Conservation (phyloP, 2,113 vertebrate genomes). For the Poeciliopsis prolifica region DNA sequence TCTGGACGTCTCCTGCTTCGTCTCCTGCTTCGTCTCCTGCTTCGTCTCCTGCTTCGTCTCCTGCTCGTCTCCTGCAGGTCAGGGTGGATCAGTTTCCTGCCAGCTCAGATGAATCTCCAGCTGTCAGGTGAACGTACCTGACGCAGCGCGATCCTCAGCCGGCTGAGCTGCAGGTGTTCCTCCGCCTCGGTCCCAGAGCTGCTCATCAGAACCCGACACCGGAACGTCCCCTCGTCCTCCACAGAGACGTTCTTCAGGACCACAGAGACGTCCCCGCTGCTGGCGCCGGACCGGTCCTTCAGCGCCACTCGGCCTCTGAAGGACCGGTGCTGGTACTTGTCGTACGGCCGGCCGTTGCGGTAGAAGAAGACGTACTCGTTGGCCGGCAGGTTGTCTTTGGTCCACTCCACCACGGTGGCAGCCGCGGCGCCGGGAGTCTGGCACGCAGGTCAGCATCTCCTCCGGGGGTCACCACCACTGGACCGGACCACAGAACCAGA, state of each 20-base stretch:
- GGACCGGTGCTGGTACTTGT: constrained; percentile 5
- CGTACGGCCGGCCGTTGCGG: background rate
- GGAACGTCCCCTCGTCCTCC: background rate
- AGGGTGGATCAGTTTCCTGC: background rate
- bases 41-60: background rate
- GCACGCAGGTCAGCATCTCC: background rate
- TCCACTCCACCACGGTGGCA: background rate
- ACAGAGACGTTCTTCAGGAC: background rate
- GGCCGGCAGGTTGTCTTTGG: background rate
- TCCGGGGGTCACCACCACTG: background rate
- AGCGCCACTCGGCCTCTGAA: constrained; percentile 1
- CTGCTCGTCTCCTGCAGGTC: background rate
- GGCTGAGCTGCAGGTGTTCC: background rate
- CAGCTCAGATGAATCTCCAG: background rate
- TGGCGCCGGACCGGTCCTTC: accelerated
- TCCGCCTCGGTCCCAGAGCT: accelerated
- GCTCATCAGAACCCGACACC: background rate
- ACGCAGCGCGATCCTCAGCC: background rate
- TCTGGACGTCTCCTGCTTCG: background rate
- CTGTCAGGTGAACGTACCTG: background rate
- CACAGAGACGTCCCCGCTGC: background rate
- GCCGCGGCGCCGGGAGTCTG: background rate
- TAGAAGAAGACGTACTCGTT: constrained; percentile 13
- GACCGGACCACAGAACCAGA: background rate
- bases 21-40: background rate